phyloP scores from a whole-genome alignment of 2,113 vertebrate species.

The Dipodomys stephensi region DNA sequence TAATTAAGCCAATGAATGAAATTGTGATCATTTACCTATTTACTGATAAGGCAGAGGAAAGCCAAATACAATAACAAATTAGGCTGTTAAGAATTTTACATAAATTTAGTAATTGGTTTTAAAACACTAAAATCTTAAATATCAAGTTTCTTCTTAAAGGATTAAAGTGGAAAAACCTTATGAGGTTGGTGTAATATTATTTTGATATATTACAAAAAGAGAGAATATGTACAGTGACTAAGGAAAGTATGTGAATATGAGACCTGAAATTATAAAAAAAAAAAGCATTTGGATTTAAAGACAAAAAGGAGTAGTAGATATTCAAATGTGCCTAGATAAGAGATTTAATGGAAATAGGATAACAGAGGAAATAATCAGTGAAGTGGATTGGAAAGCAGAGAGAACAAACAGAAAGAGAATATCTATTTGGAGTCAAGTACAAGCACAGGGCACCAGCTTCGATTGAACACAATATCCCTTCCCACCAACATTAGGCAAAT shows the following conservation, averaged over 20 bases:
- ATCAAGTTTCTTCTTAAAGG: not conserved
- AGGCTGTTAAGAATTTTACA: not conserved
- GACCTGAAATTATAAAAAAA: not conserved
- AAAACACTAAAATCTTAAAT: constrained; percentile 7
- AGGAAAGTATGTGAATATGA: not conserved
- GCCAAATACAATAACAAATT: not conserved
- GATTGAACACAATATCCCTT: not conserved
- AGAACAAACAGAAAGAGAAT: not conserved
- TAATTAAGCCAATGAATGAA: constrained; percentile 1
- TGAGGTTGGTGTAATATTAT: not conserved
- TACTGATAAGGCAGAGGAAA: not conserved
- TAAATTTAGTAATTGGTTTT: constrained; percentile 1
- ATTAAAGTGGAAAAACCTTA: not conserved
- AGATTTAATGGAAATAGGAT: not conserved
- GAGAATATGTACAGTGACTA: not conserved
- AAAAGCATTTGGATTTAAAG: not conserved
- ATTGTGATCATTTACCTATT: constrained; percentile 23
- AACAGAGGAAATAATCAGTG: not conserved
- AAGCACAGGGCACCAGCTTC: not conserved
- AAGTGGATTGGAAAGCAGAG: not conserved
- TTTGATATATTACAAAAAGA: not conserved
- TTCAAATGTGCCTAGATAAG: not conserved
- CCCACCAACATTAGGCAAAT: not conserved
- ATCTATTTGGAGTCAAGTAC: not conserved
- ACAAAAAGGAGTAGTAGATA: not conserved